These are phyloP conservation scores for Theonella swinhoei DNA, from an alignment of 37 sponge, comb jelly and placozoan genomes.

Conservation along the genomic window DNA sequence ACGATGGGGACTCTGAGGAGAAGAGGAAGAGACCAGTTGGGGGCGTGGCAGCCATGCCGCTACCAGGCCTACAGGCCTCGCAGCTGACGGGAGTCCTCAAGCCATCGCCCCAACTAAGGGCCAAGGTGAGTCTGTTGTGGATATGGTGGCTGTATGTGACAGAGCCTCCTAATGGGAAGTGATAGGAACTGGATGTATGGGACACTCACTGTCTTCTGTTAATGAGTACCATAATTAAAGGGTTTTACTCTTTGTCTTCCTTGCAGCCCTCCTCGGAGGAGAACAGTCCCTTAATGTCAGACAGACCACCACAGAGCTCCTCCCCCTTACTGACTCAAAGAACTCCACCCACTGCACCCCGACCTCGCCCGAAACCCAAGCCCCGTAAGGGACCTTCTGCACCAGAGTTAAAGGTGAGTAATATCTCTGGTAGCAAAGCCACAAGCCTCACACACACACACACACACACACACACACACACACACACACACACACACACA, in stretches of 20 bases:
- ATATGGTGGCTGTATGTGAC: no score
- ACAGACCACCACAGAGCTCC: not conserved
- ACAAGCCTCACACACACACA: no score
- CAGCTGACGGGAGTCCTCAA: slow-evolving; percentile 11
- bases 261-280: not conserved
- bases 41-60: not conserved
- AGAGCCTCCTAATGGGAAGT: no score
- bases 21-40: not conserved
- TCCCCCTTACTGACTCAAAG: not conserved
- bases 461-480: no score
- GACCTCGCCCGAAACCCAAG: not conserved
- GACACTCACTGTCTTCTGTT: no score
- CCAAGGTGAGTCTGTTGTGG: not conserved
- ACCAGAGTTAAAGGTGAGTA: not conserved
- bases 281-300: not conserved
- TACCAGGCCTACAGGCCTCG: not conserved
- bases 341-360: not conserved
- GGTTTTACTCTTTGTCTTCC: no score
- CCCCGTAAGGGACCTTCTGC: not conserved
- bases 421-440: no score
- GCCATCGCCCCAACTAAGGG: not conserved
- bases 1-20: not conserved
- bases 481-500: no score
- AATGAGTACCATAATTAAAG: no score
- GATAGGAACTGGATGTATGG: no score